Conservation (phyloP, 2,113 vertebrate genomes). For the Loxodonta africana region DNA sequence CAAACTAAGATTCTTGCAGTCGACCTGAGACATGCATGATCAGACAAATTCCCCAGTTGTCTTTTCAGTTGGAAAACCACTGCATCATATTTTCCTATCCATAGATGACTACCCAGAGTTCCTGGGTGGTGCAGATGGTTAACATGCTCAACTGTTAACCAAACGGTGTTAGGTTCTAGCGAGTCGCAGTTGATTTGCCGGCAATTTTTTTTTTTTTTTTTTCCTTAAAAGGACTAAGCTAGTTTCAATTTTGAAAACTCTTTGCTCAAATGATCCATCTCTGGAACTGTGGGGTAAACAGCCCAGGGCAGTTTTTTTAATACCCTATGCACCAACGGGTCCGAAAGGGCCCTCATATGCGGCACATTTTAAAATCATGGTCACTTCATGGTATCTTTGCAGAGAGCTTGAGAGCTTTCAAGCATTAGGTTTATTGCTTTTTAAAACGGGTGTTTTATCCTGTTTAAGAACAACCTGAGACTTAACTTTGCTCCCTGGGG, state of each 20-base stretch:
- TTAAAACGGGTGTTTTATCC: not conserved
- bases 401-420: not conserved
- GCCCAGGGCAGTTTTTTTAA: not conserved
- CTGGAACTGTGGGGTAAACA: not conserved
- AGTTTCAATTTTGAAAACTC: not conserved
- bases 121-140: not conserved
- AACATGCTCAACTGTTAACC: not conserved
- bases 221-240: not conserved
- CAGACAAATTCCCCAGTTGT: not conserved
- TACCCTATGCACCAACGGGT: not conserved
- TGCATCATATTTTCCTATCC: not conserved
- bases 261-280: not conserved
- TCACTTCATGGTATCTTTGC: not conserved
- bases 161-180: no score
- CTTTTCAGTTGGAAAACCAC: not conserved
- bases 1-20: not conserved
- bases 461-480: not conserved
- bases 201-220: no score
- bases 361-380: not conserved
- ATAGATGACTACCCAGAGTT: not conserved
- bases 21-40: not conserved
- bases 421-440: not conserved
- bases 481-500: not conserved
- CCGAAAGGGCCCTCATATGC: rapidly evolving
- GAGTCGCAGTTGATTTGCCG: no score